These are phyloP conservation scores for Sitobion miscanthi DNA, from an alignment of 1,140 invertebrate genomes.

Conservation along the genomic window DNA sequence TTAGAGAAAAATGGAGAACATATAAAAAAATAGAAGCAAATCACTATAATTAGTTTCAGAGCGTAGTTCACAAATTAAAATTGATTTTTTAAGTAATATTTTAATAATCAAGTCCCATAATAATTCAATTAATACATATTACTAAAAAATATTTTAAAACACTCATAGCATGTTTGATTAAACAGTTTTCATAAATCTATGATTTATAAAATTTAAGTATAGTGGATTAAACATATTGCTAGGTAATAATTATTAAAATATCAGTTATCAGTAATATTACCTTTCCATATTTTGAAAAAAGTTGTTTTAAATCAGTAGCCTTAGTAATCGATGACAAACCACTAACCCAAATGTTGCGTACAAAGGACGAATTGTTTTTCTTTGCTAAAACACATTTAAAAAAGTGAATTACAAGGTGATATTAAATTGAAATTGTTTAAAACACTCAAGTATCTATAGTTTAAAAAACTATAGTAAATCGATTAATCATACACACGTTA, in stretches of 20 bases:
- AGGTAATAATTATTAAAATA: not conserved
- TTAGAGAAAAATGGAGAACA: constrained; percentile 46
- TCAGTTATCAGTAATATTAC: constrained; percentile 66
- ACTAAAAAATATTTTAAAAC: too few species aligned
- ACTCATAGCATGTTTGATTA: too few species aligned
- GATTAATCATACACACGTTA: not conserved
- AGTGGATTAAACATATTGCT: too few species aligned
- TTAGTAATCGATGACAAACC: constrained; percentile 86
- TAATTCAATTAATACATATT: too few species aligned
- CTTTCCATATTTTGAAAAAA: constrained; percentile 92
- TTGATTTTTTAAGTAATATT: too few species aligned
- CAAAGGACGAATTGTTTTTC: constrained; percentile 33
- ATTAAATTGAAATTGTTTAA: not conserved
- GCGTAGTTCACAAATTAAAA: constrained; percentile 28
- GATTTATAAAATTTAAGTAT: too few species aligned
- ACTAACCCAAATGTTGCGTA: constrained; percentile 83
- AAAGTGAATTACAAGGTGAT: not conserved
- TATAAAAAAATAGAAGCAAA: constrained; percentile 51
- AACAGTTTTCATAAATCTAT: too few species aligned
- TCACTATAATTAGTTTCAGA: constrained; percentile 46
- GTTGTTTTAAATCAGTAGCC: constrained; percentile 88
- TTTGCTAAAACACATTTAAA: constrained; percentile 33
- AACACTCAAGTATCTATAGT: not conserved
- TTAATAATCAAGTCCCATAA: too few species aligned
- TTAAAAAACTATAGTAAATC: not conserved